Evolutionary conservation across 2,113 vertebrate species (phyloP).

Genomic region (Anseranas semipalmata): DNA sequence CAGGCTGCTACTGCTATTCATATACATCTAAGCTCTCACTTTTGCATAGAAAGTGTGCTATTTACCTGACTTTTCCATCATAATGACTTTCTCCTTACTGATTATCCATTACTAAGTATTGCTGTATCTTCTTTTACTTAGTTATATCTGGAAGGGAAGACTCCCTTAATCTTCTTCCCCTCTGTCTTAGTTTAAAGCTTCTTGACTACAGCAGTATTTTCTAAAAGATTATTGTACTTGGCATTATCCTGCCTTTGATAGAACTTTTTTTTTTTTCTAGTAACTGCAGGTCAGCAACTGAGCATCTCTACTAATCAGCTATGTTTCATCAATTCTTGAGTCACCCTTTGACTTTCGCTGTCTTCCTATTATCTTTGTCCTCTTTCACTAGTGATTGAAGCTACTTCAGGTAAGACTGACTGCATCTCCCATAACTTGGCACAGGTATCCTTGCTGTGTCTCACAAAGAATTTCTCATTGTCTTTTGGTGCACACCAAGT

Average conservation of each 20-base stretch:
- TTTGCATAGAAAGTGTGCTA: neutral
- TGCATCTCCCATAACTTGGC: neutral
- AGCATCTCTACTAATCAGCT: neutral
- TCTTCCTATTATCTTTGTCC: neutral
- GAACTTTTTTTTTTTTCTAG: neutral
- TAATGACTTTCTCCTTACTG: neutral
- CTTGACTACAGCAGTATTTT: neutral
- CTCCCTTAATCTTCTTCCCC: neutral
- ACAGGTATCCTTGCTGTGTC: neutral
- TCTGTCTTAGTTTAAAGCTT: neutral
- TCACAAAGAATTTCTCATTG: neutral
- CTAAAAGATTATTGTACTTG: neutral
- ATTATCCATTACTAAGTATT: neutral
- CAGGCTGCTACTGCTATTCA: neutral
- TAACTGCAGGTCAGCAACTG: neutral
- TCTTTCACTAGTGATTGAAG: neutral
- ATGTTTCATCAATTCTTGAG: neutral
- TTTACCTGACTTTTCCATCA: neutral
- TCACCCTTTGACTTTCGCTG: neutral
- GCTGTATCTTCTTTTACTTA: neutral
- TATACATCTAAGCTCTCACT: neutral
- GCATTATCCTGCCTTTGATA: neutral
- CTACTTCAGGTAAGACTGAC: neutral
- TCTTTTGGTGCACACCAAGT: neutral
- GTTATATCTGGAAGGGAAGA: neutral